Conservation (phyloP, 2,113 vertebrate species). For the Murina feae region DNA sequence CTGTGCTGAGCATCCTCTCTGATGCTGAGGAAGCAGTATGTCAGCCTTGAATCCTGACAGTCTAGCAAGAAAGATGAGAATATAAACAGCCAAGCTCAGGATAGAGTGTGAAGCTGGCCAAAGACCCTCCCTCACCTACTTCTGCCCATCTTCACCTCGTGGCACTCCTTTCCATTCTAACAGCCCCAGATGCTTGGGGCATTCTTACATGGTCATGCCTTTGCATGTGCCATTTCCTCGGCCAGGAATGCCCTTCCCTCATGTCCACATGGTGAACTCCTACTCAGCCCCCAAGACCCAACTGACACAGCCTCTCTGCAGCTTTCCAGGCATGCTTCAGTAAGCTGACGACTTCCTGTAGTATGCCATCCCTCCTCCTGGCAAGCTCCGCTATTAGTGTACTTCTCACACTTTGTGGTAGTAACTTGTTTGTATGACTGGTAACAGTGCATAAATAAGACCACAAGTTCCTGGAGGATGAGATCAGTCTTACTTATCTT, state of each 20-base stretch:
- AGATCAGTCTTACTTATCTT: background rate
- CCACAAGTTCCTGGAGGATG: background rate
- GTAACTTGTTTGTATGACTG: background rate
- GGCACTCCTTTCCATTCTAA: background rate
- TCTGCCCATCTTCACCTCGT: background rate
- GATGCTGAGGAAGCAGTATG: rapidly evolving
- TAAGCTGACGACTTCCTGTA: background rate
- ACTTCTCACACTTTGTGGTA: background rate
- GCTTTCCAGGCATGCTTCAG: background rate
- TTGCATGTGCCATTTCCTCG: background rate
- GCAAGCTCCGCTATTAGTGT: background rate
- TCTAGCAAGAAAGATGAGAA: background rate
- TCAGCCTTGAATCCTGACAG: background rate
- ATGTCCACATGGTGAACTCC: background rate
- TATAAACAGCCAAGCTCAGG: background rate
- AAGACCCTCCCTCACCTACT: background rate
- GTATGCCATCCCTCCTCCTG: background rate
- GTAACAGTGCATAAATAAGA: background rate
- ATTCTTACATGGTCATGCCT: background rate
- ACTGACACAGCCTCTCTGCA: background rate
- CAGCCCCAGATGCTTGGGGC: rapidly evolving
- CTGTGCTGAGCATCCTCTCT: background rate
- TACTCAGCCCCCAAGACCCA: background rate
- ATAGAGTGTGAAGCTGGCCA: rapidly evolving
- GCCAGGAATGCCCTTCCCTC: background rate